phyloP scores from a whole-genome alignment of 2,888 invertebrate species.

The Ypsolopha scabrella region DNA sequence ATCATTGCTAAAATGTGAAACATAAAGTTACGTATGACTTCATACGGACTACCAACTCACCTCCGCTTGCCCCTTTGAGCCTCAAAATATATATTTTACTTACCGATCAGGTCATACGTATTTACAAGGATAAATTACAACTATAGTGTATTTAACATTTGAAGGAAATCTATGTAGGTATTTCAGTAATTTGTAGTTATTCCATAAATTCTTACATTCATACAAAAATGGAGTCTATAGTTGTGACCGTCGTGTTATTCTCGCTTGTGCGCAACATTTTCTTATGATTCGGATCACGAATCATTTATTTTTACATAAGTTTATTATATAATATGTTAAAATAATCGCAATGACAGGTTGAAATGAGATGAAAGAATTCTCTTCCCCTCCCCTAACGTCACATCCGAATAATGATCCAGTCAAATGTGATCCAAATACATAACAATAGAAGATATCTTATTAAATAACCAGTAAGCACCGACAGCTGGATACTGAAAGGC shows the following conservation, averaged over 20 bases:
- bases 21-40: conserved; percentile 51
- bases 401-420: not conserved
- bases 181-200: conserved; percentile 36
- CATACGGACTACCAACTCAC: conserved; percentile 36
- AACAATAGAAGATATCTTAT: conserved; percentile 7
- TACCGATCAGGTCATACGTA: conserved; percentile 61
- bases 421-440: conserved; percentile 2
- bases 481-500: not conserved
- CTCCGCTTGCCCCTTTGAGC: conserved; percentile 36
- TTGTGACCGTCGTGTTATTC: conserved; percentile 21
- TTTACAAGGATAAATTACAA: conserved; percentile 62
- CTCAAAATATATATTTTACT: conserved; percentile 47
- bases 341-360: not conserved
- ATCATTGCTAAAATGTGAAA: conserved; percentile 49
- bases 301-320: not conserved
- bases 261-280: conserved; percentile 49
- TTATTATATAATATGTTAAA: too few species aligned
- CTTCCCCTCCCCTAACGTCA: not conserved
- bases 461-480: not conserved
- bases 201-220: conserved; percentile 32
- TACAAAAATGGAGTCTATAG: conserved; percentile 51
- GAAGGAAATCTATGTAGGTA: conserved; percentile 43
- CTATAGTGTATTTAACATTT: conserved; percentile 50
- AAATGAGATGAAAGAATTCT: not conserved
- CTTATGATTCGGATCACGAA: conserved; percentile 1